A percentile compares a stretch with the other conserved stretches of the same genome.
Evolutionary conservation across 2,888 invertebrate species (phyloP).

Genomic region (Abrostola tripartita): DNA sequence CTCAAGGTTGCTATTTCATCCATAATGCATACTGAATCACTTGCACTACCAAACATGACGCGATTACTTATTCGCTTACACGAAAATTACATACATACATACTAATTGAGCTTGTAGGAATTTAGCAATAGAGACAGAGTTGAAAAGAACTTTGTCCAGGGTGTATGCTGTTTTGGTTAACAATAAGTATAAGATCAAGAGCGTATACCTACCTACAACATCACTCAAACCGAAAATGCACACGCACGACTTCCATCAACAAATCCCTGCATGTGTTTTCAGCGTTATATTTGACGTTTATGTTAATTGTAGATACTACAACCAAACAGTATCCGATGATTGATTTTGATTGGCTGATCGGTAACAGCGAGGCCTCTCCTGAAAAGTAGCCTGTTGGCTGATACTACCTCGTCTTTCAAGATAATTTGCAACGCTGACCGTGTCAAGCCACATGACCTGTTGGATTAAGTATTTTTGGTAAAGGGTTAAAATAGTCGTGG

Average conservation of each 20-base stretch:
- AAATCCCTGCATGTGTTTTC: slow-evolving; percentile 53
- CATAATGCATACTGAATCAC: slow-evolving; percentile 32
- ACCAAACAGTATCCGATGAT: slow-evolving; percentile 88
- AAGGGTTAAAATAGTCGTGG: slow-evolving; percentile 64
- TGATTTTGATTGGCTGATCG: slow-evolving; percentile 88
- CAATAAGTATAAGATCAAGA: slow-evolving; percentile 34
- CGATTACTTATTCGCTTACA: slow-evolving; percentile 29
- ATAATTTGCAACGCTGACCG: slow-evolving; percentile 68
- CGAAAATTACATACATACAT: slow-evolving; percentile 16
- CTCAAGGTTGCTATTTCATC: slow-evolving; percentile 38
- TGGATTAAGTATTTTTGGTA: slow-evolving; percentile 68
- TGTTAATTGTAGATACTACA: slow-evolving; percentile 88
- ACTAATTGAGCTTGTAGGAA: slow-evolving; percentile 39
- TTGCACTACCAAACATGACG: slow-evolving; percentile 23
- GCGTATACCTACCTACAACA: slow-evolving; percentile 40
- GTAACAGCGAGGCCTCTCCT: slow-evolving; percentile 81
- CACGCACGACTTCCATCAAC: slow-evolving; percentile 45
- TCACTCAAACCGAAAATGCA: slow-evolving; percentile 43
- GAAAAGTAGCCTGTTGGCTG: slow-evolving; percentile 78
- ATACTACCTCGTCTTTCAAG: slow-evolving; percentile 75
- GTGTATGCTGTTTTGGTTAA: slow-evolving; percentile 33
- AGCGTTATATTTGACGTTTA: slow-evolving; percentile 78
- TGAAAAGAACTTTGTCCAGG: slow-evolving; percentile 13
- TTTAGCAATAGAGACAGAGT: slow-evolving; percentile 13
- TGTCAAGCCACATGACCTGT: slow-evolving; percentile 66